Percentiles rank a stretch among this genome's conserved stretches.
phyloP scores from a whole-genome alignment of 2,888 invertebrate genomes.

The Cheiracanthium punctorium region DNA sequence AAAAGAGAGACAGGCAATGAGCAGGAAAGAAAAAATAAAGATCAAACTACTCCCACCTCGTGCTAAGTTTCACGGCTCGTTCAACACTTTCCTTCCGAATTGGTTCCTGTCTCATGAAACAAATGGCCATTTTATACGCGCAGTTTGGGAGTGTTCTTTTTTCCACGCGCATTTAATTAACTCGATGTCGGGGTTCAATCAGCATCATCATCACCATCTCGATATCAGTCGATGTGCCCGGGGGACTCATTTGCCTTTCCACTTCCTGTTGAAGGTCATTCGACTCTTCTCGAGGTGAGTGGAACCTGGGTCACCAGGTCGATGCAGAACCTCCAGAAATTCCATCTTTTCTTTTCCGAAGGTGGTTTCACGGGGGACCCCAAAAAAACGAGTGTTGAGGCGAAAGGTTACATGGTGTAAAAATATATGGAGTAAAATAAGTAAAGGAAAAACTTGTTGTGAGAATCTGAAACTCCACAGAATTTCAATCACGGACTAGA shows the following conservation, averaged over 20 bases:
- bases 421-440: no score
- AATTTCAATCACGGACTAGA: no score
- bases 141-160: background rate
- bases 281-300: conserved; percentile 62
- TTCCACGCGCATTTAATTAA: background rate
- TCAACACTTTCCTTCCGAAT: background rate
- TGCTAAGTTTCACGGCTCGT: background rate
- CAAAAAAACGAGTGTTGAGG: background rate
- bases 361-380: no score
- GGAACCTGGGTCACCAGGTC: conserved; percentile 57
- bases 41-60: background rate
- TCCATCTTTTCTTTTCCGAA: background rate
- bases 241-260: conserved; percentile 19
- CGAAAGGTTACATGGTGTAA: background rate
- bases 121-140: background rate
- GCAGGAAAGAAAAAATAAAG: background rate
- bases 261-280: conserved; percentile 69
- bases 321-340: background rate
- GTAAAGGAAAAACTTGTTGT: no score
- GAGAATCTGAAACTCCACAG: no score
- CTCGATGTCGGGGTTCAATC: background rate
- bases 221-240: conserved; percentile 26
- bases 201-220: background rate
- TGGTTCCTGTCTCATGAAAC: background rate
- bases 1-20: no score